Percentiles rank a stretch among this genome's conserved stretches.
Evolutionary conservation across 2,797 vertebrate genomes (phyloP).

Genomic region (Phoebastria nigripes): DNA sequence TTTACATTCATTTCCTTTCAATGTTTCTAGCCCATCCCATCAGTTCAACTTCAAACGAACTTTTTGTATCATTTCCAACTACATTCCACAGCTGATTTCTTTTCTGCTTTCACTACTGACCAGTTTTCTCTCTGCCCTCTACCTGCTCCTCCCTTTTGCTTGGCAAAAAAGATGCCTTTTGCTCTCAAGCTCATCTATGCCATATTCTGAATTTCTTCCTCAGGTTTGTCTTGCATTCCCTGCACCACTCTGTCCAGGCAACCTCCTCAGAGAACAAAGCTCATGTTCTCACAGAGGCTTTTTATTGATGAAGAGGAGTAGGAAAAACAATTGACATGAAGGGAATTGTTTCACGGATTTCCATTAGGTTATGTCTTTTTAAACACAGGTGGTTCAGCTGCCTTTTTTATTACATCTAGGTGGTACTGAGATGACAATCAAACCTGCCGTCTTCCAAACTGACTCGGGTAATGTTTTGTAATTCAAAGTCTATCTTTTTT

Average conservation of each 20-base stretch:
- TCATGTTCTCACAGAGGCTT: background rate
- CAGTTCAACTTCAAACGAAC: background rate
- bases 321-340: background rate
- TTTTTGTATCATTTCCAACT: background rate
- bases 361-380: background rate
- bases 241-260: background rate
- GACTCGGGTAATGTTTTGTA: background rate
- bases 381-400: background rate
- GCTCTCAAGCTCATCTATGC: background rate
- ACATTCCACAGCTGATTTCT: background rate
- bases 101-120: background rate
- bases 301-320: background rate
- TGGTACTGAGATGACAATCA: background rate
- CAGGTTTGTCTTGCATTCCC: background rate
- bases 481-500: background rate
- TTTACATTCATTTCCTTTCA: background rate
- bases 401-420: background rate
- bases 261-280: background rate
- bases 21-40: background rate
- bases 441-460: background rate
- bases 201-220: background rate
- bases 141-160: background rate
- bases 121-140: background rate
- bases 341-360: background rate
- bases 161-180: rapidly evolving